Conservation (phyloP, 2,888 invertebrate species). For the Meiosimyza decipiens region DNA sequence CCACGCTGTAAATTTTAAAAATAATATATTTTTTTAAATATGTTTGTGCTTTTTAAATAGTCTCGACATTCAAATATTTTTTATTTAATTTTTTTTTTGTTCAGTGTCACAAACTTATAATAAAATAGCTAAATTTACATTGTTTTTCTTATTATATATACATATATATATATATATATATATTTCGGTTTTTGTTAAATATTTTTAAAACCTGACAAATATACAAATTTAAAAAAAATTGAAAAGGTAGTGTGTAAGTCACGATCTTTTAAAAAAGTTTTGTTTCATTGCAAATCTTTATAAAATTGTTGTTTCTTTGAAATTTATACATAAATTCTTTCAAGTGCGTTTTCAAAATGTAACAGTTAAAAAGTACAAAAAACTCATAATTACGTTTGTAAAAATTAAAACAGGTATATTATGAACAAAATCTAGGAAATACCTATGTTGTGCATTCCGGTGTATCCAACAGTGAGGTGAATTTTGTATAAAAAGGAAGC, state of each 20-base stretch:
- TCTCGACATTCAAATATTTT: neutral
- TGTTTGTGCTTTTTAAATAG: neutral
- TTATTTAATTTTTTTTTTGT: slow-evolving; percentile 11
- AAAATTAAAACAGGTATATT: no score
- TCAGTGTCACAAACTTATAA: slow-evolving; percentile 16
- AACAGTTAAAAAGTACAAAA: no score
- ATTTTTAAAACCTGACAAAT: slow-evolving; percentile 5
- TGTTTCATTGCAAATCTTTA: slow-evolving; percentile 9
- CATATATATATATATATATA: no score
- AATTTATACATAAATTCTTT: neutral
- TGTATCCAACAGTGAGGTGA: no score
- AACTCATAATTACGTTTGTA: no score
- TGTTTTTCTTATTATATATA: slow-evolving; percentile 4
- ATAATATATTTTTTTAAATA: neutral
- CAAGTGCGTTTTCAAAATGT: no score
- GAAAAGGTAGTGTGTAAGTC: slow-evolving; percentile 3
- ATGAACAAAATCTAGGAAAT: no score
- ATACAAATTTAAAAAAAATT: slow-evolving; percentile 19
- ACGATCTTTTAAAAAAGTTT: neutral
- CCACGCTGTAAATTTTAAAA: no score
- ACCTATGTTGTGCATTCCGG: no score
- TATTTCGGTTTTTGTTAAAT: no score
- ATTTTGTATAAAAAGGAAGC: no score
- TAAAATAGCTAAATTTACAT: slow-evolving; percentile 19
- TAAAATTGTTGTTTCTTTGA: slow-evolving; percentile 8